Evolutionary conservation across 2,113 vertebrate genomes (phyloP).

Genomic region (Opisthocomus hoazin): DNA sequence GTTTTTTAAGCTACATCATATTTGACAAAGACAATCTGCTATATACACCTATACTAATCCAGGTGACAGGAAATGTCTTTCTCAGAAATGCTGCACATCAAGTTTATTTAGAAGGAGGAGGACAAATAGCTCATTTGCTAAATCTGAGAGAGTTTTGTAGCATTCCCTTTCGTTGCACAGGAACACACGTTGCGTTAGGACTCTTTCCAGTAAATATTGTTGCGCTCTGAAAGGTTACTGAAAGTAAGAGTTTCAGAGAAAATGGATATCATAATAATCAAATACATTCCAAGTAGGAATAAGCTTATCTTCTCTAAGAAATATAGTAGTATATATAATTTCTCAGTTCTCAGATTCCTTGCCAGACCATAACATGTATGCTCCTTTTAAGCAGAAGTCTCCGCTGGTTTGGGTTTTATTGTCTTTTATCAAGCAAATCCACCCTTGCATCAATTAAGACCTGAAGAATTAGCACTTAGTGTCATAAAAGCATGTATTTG

Average conservation of each 20-base stretch:
- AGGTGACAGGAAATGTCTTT: not conserved
- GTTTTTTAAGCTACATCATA: not conserved
- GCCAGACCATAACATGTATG: not conserved
- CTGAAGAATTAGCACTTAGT: conserved; percentile 47
- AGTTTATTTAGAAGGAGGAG: not conserved
- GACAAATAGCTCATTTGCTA: not conserved
- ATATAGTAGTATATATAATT: conserved; percentile 1
- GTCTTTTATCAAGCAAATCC: conserved; percentile 40
- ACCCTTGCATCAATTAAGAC: conserved; percentile 19
- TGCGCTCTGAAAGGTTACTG: not conserved
- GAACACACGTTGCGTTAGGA: not conserved
- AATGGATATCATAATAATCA: not conserved
- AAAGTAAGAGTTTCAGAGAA: not conserved
- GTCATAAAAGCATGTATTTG: conserved; percentile 23
- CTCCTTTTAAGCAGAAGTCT: conserved; percentile 8
- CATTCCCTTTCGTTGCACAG: not conserved
- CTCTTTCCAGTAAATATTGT: not conserved
- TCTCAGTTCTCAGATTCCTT: not conserved
- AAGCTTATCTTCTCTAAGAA: conserved; percentile 5
- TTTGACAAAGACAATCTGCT: not conserved
- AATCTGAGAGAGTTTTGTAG: not conserved
- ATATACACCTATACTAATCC: not conserved
- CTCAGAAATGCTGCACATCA: not conserved
- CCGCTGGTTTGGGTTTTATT: not conserved
- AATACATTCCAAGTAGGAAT: not conserved